Evolutionary conservation across 2,113 vertebrate species (phyloP).

Genomic region (Archilochus colubris): DNA sequence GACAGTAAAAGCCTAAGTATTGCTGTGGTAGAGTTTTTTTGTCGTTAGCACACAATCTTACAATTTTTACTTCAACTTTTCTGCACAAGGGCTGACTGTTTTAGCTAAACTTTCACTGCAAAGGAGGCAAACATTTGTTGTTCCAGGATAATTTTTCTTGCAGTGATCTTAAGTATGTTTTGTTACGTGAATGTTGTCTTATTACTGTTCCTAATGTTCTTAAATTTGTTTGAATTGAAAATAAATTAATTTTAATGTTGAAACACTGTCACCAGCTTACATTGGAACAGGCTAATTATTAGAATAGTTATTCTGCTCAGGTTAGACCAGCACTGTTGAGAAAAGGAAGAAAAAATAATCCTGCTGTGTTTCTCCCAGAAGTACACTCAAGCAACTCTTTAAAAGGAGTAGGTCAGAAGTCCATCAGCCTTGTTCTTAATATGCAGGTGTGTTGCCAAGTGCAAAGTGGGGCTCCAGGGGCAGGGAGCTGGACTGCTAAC

Average conservation of each 20-base stretch:
- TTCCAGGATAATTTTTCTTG: background rate
- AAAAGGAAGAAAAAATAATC: background rate
- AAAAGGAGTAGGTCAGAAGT: background rate
- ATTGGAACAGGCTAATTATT: background rate
- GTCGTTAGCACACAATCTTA: background rate
- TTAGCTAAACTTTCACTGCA: background rate
- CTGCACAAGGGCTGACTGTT: background rate
- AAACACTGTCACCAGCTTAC: background rate
- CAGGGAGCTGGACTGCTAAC: background rate
- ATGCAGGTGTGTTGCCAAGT: background rate
- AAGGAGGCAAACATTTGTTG: background rate
- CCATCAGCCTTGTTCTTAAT: background rate
- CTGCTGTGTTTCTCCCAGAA: background rate
- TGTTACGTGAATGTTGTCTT: background rate
- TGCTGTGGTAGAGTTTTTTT: background rate
- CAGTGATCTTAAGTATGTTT: background rate
- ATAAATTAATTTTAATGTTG: slow-evolving; percentile 57
- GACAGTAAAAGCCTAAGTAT: background rate
- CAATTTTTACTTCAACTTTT: background rate
- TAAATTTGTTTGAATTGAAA: background rate
- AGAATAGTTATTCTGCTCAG: background rate
- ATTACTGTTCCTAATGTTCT: background rate
- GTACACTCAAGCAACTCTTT: background rate
- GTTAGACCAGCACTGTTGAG: background rate
- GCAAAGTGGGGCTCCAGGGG: background rate